Percentiles rank a stretch among this genome's conserved stretches.
phyloP scores from a whole-genome alignment of 2,888 invertebrate species.

The Tenthredo livida region DNA sequence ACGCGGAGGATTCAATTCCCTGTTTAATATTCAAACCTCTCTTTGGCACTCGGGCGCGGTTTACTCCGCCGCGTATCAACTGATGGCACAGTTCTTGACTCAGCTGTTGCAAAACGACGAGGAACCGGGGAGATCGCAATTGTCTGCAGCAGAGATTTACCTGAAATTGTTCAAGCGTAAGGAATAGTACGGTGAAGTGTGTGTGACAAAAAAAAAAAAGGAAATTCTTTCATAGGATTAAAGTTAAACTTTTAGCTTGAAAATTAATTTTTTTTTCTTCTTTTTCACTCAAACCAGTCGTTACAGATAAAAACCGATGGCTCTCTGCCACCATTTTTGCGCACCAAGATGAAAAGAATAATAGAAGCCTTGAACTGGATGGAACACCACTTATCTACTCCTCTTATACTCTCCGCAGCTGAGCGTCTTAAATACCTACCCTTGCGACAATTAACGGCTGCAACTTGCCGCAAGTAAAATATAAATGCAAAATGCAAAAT shows the following conservation, averaged over 20 bases:
- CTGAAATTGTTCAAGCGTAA: neutral
- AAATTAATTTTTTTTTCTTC: neutral
- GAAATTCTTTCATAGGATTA: neutral
- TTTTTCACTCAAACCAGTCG: neutral
- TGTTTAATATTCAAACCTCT: conserved; percentile 42
- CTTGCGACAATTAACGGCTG: conserved; percentile 34
- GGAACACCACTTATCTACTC: neutral
- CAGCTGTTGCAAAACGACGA: conserved; percentile 5
- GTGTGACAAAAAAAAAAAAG: neutral
- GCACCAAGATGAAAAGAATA: neutral
- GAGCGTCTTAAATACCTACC: conserved; percentile 42
- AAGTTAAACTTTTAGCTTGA: neutral
- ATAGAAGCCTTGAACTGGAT: conserved; percentile 26
- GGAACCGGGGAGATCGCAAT: neutral
- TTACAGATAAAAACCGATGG: neutral
- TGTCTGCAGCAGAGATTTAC: neutral
- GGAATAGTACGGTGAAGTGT: neutral
- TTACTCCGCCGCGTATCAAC: conserved; percentile 8
- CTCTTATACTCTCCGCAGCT: neutral
- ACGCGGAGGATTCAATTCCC: conserved; percentile 37
- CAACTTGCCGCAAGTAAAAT: conserved; percentile 9
- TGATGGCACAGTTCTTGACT: neutral
- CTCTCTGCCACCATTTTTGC: neutral
- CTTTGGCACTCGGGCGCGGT: neutral
- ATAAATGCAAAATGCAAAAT: conserved; percentile 9